A percentile compares a stretch with the other conserved stretches of the same genome.
phyloP scores from a whole-genome alignment of 2,113 vertebrate genomes.

The Cichladusa arquata region DNA sequence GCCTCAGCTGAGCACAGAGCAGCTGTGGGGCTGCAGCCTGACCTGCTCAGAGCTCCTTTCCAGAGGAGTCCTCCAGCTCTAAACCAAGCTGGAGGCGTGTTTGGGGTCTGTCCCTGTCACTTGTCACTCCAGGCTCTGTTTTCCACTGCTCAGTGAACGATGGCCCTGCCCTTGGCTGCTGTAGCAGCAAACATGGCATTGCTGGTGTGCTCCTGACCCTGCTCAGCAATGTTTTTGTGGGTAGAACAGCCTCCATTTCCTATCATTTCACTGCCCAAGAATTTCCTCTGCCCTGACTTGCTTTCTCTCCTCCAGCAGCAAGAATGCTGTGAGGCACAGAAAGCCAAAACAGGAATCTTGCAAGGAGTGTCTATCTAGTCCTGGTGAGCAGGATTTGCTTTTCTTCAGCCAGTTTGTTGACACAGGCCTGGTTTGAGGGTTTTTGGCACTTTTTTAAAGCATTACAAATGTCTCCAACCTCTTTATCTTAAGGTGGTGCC shows the following conservation, averaged over 20 bases:
- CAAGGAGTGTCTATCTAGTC: not conserved
- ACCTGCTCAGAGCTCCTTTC: not conserved
- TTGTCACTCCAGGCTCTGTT: not conserved
- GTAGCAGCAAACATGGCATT: not conserved
- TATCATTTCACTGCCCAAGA: conserved; percentile 40
- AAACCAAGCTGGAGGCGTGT: not conserved
- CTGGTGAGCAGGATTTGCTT: not conserved
- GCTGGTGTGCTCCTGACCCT: not conserved
- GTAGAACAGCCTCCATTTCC: not conserved
- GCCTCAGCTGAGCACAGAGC: no score
- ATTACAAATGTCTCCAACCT: not conserved
- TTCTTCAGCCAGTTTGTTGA: not conserved
- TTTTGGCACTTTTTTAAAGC: not conserved
- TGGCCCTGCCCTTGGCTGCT: not conserved
- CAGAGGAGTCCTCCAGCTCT: not conserved
- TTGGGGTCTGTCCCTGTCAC: not conserved
- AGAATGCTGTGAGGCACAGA: not conserved
- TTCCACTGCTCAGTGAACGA: accelerated
- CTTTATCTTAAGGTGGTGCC: not conserved
- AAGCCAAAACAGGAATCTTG: not conserved
- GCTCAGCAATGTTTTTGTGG: conserved; percentile 31
- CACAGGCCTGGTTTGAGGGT: not conserved
- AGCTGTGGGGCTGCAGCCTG: not conserved
- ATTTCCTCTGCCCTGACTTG: conserved; percentile 47
- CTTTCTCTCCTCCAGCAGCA: not conserved